Conservation (phyloP, 1,140 invertebrate species). For the Drosophila fuyamai region DNA sequence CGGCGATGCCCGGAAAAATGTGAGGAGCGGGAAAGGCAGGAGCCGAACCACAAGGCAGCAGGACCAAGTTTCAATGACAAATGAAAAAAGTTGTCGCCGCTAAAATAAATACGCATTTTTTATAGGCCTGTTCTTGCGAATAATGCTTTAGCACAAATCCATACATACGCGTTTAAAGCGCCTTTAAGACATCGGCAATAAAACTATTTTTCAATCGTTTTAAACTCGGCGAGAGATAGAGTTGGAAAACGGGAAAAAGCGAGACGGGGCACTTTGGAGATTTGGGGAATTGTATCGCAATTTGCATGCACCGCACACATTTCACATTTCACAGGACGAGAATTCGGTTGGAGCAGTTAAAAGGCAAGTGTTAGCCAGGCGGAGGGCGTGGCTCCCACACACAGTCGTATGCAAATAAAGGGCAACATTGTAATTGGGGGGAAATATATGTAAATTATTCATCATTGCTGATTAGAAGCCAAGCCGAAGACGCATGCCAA, state of each 20-base stretch:
- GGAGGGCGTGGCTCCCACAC: conserved; percentile 23
- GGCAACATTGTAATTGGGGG: conserved; percentile 81
- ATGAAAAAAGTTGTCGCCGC: conserved; percentile 75
- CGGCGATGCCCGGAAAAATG: conserved; percentile 28
- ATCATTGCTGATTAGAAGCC: conserved; percentile 84
- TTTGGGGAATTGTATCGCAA: conserved; percentile 81
- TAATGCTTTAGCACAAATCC: conserved; percentile 35
- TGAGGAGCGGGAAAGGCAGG: conserved; percentile 8
- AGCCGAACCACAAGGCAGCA: conserved; percentile 31
- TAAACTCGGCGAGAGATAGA: not conserved
- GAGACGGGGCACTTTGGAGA: conserved; percentile 61
- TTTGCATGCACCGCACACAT: conserved; percentile 69
- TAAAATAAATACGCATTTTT: conserved; percentile 78
- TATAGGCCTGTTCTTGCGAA: conserved; percentile 53
- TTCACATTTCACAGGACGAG: conserved; percentile 3
- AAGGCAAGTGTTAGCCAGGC: conserved; percentile 53
- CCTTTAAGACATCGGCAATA: conserved; percentile 50
- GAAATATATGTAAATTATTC: conserved; percentile 84
- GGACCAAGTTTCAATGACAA: conserved; percentile 82
- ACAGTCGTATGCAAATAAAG: conserved; percentile 76
- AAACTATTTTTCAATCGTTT: conserved; percentile 70
- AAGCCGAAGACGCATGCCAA: conserved; percentile 37
- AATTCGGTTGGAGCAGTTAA: conserved; percentile 43
- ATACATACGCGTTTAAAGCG: conserved; percentile 28
- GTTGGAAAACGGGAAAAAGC: too few relatives aligned